Evolutionary conservation across 2,113 vertebrate species (phyloP).

Genomic region (Phylloscopus trochiloides): DNA sequence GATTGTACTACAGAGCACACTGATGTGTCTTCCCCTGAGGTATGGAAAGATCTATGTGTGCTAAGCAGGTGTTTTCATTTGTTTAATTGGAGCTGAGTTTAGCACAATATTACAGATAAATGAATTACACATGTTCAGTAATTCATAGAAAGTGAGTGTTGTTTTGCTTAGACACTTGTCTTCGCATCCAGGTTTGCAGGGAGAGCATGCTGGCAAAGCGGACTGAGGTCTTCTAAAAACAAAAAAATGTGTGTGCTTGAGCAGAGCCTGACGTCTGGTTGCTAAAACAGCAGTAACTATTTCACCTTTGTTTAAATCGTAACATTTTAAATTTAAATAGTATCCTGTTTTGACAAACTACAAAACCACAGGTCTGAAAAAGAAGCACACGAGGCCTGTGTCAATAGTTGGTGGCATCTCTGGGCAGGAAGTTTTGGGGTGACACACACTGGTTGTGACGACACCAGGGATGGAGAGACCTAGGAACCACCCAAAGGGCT

Average conservation of each 20-base stretch:
- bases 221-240: conserved; percentile 49
- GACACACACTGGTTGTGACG: not conserved
- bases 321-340: conserved; percentile 75
- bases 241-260: conserved; percentile 67
- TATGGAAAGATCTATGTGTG: conserved; percentile 71
- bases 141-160: conserved; percentile 80
- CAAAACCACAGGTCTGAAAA: conserved; percentile 81
- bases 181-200: conserved; percentile 67
- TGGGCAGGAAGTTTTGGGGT: conserved; percentile 79
- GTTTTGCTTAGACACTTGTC: conserved; percentile 72
- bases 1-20: conserved; percentile 37
- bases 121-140: conserved; percentile 78
- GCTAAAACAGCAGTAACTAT: conserved; percentile 65
- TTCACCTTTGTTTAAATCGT: conserved; percentile 61
- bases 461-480: not conserved
- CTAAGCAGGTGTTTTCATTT: conserved; percentile 80
- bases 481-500: not conserved
- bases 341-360: conserved; percentile 89
- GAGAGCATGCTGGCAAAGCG: conserved; percentile 69
- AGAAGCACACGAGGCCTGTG: conserved; percentile 54
- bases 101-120: conserved; percentile 74
- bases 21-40: conserved; percentile 75
- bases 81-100: conserved; percentile 77
- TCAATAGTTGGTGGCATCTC: conserved; percentile 64
- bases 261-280: conserved; percentile 33